phyloP scores from a whole-genome alignment of 2,888 invertebrate species.

The Lepidochrysops patricia region DNA sequence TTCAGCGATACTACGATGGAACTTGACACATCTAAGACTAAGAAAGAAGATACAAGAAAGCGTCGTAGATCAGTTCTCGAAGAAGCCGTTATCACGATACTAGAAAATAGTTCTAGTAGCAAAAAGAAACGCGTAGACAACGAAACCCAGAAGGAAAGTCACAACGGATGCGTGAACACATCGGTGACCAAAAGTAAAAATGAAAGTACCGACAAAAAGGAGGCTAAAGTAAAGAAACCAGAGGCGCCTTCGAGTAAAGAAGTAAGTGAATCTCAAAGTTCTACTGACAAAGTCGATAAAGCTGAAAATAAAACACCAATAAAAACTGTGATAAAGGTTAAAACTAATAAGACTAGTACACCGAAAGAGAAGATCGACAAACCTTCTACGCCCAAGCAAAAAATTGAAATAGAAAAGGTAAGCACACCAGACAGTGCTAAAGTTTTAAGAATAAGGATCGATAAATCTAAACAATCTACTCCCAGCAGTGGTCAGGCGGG shows the following conservation, averaged over 20 bases:
- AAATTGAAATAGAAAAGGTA: not conserved
- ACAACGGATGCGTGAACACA: slow-evolving; percentile 4
- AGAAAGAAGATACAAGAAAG: slow-evolving; percentile 37
- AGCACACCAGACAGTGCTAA: slow-evolving; percentile 17
- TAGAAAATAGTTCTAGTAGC: slow-evolving; percentile 33
- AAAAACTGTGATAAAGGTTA: slow-evolving; percentile 26
- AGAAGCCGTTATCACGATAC: slow-evolving; percentile 43
- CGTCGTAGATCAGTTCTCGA: slow-evolving; percentile 52
- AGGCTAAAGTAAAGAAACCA: slow-evolving; percentile 7
- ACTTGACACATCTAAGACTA: slow-evolving; percentile 26
- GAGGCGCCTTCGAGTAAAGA: slow-evolving; percentile 16
- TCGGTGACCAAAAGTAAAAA: slow-evolving; percentile 17
- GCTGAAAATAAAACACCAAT: slow-evolving; percentile 26
- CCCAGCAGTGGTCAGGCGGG: slow-evolving; percentile 29
- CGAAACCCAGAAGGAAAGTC: slow-evolving; percentile 14
- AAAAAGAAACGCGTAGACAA: slow-evolving; percentile 37
- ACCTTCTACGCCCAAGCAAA: slow-evolving; percentile 19
- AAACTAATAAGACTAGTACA: slow-evolving; percentile 24
- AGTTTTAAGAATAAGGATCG: slow-evolving; percentile 25
- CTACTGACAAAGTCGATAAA: slow-evolving; percentile 22
- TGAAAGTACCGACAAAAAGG: slow-evolving; percentile 20
- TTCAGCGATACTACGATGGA: slow-evolving; percentile 38
- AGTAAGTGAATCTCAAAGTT: slow-evolving; percentile 5
- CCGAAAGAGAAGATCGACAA: slow-evolving; percentile 25
- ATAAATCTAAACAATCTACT: slow-evolving; percentile 41